A percentile compares a stretch with the other conserved stretches of the same genome.
phyloP scores from a whole-genome alignment of 2,113 vertebrate species.

The Hydropotes inermis region DNA sequence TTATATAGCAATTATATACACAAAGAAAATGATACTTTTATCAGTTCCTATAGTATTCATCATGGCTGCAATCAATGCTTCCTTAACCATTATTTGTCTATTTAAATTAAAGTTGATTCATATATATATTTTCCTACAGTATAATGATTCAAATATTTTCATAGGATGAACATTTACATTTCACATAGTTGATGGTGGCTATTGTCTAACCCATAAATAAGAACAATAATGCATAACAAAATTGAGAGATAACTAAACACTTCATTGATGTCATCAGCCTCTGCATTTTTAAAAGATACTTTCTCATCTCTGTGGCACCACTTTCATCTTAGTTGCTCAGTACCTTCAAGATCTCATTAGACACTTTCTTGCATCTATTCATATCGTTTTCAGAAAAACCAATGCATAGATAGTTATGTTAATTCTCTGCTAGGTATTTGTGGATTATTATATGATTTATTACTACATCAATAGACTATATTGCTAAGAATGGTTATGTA shows the following conservation, averaged over 20 bases:
- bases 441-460: not conserved
- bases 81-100: not conserved
- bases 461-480: not conserved
- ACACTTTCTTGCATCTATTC: not conserved
- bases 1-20: not conserved
- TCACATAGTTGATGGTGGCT: not conserved
- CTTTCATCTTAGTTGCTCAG: not conserved
- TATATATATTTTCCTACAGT: not conserved
- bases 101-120: not conserved
- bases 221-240: not conserved
- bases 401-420: not conserved
- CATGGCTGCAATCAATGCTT: not conserved
- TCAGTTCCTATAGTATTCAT: not conserved
- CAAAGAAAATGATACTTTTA: not conserved
- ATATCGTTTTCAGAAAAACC: not conserved
- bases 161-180: not conserved
- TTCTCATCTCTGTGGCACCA: not conserved
- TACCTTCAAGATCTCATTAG: not conserved
- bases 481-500: not conserved
- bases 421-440: not conserved
- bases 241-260: not conserved
- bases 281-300: not conserved
- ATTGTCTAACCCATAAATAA: not conserved
- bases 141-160: not conserved
- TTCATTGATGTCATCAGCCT: not conserved